Conservation (phyloP, 2,888 invertebrate genomes). For the Chironomus riparius region DNA sequence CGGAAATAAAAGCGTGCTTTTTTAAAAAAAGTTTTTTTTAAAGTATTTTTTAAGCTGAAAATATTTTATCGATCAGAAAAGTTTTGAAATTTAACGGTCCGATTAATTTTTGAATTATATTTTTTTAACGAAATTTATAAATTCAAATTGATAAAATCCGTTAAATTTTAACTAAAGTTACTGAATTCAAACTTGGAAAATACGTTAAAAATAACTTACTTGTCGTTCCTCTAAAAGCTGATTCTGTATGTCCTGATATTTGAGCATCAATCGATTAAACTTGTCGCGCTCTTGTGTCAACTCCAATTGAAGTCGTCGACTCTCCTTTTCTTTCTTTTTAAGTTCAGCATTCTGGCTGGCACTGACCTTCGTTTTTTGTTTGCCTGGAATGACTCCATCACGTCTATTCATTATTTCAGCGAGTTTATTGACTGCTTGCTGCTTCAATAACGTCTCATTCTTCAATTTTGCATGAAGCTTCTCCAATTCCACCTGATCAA, state of each 20-base stretch:
- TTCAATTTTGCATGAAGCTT: slow-evolving; percentile 73
- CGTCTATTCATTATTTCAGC: slow-evolving; percentile 96
- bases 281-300: slow-evolving; percentile 90
- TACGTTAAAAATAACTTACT: slow-evolving; percentile 37
- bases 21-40: too few relatives aligned
- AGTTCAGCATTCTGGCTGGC: slow-evolving; percentile 67
- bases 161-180: background rate
- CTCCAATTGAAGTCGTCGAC: slow-evolving; percentile 88
- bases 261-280: slow-evolving; percentile 75
- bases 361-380: slow-evolving; percentile 62
- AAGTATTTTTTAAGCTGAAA: slow-evolving; percentile 44
- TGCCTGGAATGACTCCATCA: slow-evolving; percentile 52
- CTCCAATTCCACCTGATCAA: slow-evolving; percentile 68
- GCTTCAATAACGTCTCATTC: slow-evolving; percentile 78
- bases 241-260: slow-evolving; percentile 78
- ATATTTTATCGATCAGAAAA: background rate
- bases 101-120: too few relatives aligned
- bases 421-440: slow-evolving; percentile 93
- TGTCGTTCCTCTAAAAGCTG: slow-evolving; percentile 74
- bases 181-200: background rate
- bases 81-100: too few relatives aligned
- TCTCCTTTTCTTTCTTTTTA: slow-evolving; percentile 88
- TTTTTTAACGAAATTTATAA: too few relatives aligned
- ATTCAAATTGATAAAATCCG: too few relatives aligned
- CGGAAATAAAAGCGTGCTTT: too few relatives aligned